phyloP scores from a whole-genome alignment of 2,797 vertebrate genomes.

The Coreius guichenoti region DNA sequence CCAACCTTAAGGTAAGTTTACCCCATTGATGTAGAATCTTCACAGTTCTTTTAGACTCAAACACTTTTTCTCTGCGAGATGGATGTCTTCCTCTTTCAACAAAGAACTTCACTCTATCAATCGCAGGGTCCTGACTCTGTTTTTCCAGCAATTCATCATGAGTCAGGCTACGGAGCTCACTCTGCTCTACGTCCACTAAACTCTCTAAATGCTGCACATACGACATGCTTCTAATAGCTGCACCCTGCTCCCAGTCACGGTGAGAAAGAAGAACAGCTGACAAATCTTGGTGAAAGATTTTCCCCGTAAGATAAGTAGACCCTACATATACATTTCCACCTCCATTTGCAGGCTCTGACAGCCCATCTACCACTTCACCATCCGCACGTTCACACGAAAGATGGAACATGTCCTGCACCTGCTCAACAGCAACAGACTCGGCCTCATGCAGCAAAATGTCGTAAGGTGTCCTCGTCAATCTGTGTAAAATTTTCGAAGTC shows the following conservation, averaged over 20 bases:
- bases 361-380: background rate
- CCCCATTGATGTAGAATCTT: background rate
- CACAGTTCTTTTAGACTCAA: no score
- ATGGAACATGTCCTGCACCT: slow-evolving; percentile 7
- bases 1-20: background rate
- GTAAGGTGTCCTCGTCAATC: background rate
- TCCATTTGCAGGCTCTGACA: background rate
- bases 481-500: background rate
- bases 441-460: background rate
- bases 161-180: fast-evolving
- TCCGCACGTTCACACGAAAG: background rate
- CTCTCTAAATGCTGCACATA: background rate
- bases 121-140: background rate
- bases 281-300: background rate
- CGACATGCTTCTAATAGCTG: background rate
- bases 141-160: background rate
- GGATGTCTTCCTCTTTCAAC: background rate
- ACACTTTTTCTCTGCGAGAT: no score
- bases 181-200: background rate
- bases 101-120: slow-evolving; percentile 1
- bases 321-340: background rate
- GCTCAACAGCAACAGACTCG: background rate
- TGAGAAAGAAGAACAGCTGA: background rate
- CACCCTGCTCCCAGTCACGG: background rate
- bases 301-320: background rate